Evolutionary conservation across 2,113 vertebrate species (phyloP).

Genomic region (Heterotilapia buettikoferi): DNA sequence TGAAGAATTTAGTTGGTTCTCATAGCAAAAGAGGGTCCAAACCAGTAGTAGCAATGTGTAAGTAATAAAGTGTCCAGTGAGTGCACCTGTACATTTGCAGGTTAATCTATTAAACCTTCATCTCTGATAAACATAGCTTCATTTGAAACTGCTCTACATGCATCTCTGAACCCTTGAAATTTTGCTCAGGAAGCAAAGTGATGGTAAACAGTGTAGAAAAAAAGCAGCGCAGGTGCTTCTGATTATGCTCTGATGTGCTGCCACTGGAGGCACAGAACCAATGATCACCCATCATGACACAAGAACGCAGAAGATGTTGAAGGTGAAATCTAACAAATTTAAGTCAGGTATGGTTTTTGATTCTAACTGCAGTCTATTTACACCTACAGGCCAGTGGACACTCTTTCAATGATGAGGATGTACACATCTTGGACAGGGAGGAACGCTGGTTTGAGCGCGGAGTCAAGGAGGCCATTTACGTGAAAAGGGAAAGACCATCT

Average conservation of each 20-base stretch:
- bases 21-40: not conserved
- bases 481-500: too few relatives aligned
- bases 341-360: not conserved
- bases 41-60: not conserved
- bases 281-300: not conserved
- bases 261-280: fast-evolving
- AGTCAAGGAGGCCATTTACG: too few relatives aligned
- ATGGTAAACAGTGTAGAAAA: not conserved
- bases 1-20: not conserved
- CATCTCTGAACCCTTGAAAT: not conserved
- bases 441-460: too few relatives aligned
- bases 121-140: not conserved
- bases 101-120: not conserved
- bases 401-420: too few relatives aligned
- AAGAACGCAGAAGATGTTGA: not conserved
- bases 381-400: too few relatives aligned
- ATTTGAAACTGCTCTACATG: not conserved
- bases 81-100: not conserved
- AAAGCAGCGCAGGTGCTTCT: not conserved
- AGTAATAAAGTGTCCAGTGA: not conserved
- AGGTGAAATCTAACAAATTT: not conserved
- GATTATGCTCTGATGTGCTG: not conserved
- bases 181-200: not conserved
- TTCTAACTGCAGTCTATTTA: too few relatives aligned
- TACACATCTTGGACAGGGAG: too few relatives aligned